Evolutionary conservation across 2,888 invertebrate species (phyloP).

Genomic region (Teinopalpus imperialis): DNA sequence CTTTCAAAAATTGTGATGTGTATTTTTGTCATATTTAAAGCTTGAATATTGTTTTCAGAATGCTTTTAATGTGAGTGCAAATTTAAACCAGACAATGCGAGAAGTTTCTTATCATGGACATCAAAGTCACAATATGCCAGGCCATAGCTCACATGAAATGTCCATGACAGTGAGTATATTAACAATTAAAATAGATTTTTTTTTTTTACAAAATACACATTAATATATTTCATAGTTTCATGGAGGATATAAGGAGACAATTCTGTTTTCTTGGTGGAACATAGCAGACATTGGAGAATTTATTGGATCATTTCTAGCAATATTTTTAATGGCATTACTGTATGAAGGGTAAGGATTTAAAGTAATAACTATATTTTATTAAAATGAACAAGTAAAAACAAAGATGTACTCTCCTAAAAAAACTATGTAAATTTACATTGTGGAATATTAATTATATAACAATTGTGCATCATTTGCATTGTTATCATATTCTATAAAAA

Average conservation of each 20-base stretch:
- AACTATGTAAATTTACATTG: too few relatives aligned
- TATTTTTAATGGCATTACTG: slow-evolving; percentile 94
- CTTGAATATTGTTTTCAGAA: slow-evolving; percentile 38
- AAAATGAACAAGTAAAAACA: too few relatives aligned
- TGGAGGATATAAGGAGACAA: slow-evolving; percentile 87
- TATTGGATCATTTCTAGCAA: slow-evolving; percentile 94
- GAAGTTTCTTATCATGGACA: slow-evolving; percentile 30
- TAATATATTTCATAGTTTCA: slow-evolving; percentile 86
- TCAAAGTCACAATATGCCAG: slow-evolving; percentile 25
- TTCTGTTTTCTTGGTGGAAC: slow-evolving; percentile 92
- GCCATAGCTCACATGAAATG: slow-evolving; percentile 41
- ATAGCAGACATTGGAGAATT: slow-evolving; percentile 88
- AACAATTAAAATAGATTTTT: neutral
- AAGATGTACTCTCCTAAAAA: too few relatives aligned
- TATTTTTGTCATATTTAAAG: neutral
- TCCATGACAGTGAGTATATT: slow-evolving; percentile 56
- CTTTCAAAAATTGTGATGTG: too few relatives aligned
- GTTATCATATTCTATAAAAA: too few relatives aligned
- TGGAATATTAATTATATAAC: too few relatives aligned
- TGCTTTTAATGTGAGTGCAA: slow-evolving; percentile 41
- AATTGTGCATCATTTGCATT: too few relatives aligned
- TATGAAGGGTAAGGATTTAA: slow-evolving; percentile 92
- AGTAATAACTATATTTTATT: too few relatives aligned
- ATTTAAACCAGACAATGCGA: slow-evolving; percentile 35
- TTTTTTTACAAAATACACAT: neutral